Conservation (phyloP, 2,797 vertebrate genomes). For the Coreius guichenoti region DNA sequence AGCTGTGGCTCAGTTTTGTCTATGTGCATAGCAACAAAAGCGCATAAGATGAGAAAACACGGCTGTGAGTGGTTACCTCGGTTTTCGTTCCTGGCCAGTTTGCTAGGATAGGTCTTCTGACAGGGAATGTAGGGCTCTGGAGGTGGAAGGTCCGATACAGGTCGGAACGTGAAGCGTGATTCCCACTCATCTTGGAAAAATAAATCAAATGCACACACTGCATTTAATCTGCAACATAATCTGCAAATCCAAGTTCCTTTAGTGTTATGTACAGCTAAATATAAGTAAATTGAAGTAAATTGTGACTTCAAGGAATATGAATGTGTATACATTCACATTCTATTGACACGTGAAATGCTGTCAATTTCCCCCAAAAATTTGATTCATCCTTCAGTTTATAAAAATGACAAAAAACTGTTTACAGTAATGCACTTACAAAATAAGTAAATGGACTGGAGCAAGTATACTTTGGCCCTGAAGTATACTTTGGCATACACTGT, state of each 20-base stretch:
- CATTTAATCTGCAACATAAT: background rate
- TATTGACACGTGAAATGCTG: background rate
- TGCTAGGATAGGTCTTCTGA: constrained; percentile 94
- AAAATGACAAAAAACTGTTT: background rate
- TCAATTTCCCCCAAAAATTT: background rate
- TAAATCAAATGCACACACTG: background rate
- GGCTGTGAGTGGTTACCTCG: constrained; percentile 79
- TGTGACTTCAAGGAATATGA: background rate
- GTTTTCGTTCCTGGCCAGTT: constrained; percentile 84
- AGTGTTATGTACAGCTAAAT: background rate
- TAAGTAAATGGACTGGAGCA: background rate
- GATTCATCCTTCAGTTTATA: background rate
- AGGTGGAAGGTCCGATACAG: constrained; percentile 91
- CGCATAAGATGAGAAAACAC: background rate
- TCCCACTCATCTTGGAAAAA: constrained; percentile 91
- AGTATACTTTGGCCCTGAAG: background rate
- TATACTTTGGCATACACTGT: background rate
- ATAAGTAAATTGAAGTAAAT: background rate
- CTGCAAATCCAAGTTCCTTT: background rate
- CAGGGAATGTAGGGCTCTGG: constrained; percentile 88
- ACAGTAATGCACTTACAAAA: background rate
- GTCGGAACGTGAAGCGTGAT: constrained; percentile 92
- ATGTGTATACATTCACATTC: too few relatives aligned
- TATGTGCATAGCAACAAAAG: constrained; percentile 11
- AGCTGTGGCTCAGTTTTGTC: constrained; percentile 22